Conservation (phyloP, 2,797 vertebrate genomes). For the Trachops cirrhosus region DNA sequence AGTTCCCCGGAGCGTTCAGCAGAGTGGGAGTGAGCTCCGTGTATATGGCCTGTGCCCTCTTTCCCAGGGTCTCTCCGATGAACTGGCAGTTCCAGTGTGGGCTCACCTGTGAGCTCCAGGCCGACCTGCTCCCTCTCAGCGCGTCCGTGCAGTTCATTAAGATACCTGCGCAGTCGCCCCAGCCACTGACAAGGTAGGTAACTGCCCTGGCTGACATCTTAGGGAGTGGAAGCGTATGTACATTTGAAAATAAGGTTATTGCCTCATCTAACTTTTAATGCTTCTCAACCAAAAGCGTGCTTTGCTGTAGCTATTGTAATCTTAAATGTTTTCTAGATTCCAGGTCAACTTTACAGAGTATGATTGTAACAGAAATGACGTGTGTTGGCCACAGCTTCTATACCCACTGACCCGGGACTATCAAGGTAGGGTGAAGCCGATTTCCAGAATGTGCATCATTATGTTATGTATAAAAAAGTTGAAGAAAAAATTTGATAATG, state of each 20-base stretch:
- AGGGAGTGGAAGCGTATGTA: neutral
- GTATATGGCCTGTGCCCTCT: accelerated
- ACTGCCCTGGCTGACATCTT: neutral
- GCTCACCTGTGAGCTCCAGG: conserved; percentile 81
- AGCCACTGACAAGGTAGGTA: conserved; percentile 93
- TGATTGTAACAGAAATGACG: conserved; percentile 92
- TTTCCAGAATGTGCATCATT: neutral
- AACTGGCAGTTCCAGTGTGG: conserved; percentile 89
- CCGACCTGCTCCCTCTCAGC: conserved; percentile 85
- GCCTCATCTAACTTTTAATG: neutral
- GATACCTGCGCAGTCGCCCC: conserved; percentile 83
- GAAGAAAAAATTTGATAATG: neutral
- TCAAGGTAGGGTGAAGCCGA: conserved; percentile 85
- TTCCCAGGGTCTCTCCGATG: conserved; percentile 85
- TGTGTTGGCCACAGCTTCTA: conserved; percentile 94
- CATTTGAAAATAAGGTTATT: neutral
- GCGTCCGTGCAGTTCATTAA: conserved; percentile 91
- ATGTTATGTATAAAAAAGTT: neutral
- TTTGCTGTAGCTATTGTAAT: neutral
- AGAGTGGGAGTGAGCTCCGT: neutral
- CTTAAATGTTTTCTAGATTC: conserved; percentile 83
- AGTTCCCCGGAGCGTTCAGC: neutral
- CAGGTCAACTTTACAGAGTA: conserved; percentile 94
- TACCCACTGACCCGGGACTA: conserved; percentile 93
- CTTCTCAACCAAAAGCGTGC: neutral